These are phyloP conservation scores for Radopholus similis DNA, from an alignment of 1,140 invertebrate species.

Conservation along the genomic window DNA sequence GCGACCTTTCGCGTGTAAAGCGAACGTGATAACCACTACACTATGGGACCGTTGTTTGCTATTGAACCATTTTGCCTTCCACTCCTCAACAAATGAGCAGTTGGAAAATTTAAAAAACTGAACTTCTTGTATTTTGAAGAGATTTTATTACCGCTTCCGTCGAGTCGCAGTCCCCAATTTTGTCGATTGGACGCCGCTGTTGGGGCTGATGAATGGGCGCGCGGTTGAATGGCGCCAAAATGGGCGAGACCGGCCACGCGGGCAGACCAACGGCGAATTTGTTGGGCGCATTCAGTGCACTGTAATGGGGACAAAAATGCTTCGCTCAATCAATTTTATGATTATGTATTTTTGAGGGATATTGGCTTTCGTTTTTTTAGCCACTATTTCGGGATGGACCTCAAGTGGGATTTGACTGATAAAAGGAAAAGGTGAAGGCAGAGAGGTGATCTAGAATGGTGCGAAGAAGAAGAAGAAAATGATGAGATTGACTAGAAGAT, in stretches of 20 bases:
- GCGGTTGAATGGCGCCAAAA: background rate
- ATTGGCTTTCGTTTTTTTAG: background rate
- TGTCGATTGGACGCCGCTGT: background rate
- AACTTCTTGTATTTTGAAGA: background rate
- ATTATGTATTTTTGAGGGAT: background rate
- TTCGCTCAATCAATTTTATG: background rate
- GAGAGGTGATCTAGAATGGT: too few relatives aligned
- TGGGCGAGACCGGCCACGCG: constrained; percentile 24
- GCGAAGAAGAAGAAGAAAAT: too few relatives aligned
- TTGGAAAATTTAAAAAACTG: background rate
- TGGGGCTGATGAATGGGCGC: background rate
- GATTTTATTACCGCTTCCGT: constrained; percentile 19
- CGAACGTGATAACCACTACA: too few relatives aligned
- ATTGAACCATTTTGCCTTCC: too few relatives aligned
- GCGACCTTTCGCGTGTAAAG: too few relatives aligned
- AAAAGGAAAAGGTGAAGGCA: too few relatives aligned
- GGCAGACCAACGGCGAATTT: constrained; percentile 13
- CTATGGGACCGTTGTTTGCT: too few relatives aligned
- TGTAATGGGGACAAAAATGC: background rate
- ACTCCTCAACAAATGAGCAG: background rate
- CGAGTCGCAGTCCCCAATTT: constrained; percentile 3
- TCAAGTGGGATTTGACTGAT: background rate
- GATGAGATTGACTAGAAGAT: too few relatives aligned
- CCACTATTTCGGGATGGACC: background rate
- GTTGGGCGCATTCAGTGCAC: background rate